Evolutionary conservation across 2,797 vertebrate genomes (phyloP).

Genomic region (Tragelaphus eurycerus): DNA sequence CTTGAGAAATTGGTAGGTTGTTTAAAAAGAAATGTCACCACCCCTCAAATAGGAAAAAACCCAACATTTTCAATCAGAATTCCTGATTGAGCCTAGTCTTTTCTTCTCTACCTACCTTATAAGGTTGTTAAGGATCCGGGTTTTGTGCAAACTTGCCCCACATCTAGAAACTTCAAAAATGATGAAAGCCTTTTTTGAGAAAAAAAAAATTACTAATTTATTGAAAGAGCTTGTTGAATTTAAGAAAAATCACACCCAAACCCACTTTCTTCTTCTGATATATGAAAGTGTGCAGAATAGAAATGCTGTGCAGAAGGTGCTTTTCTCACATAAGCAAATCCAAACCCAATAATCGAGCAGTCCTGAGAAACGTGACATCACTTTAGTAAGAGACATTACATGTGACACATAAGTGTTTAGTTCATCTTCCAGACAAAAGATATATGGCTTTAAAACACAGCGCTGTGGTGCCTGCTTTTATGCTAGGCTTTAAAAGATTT

Average conservation of each 20-base stretch:
- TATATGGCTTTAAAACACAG: not conserved
- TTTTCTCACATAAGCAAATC: not conserved
- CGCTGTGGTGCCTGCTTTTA: not conserved
- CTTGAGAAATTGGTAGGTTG: conserved; percentile 3
- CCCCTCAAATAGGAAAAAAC: not conserved
- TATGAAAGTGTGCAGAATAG: not conserved
- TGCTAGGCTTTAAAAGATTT: not conserved
- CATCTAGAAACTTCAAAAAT: conserved; percentile 25
- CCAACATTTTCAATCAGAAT: not conserved
- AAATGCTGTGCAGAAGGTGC: not conserved
- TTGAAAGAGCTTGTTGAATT: not conserved
- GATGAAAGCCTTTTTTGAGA: not conserved
- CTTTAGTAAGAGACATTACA: not conserved
- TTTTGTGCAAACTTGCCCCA: not conserved
- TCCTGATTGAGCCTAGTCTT: not conserved
- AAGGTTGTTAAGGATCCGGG: not conserved
- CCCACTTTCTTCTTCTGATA: not conserved
- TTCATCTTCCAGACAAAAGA: not conserved
- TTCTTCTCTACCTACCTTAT: conserved; percentile 25
- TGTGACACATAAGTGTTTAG: not conserved
- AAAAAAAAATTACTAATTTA: not conserved
- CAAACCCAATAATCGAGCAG: not conserved
- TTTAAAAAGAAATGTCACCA: conserved; percentile 27
- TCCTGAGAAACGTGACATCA: not conserved
- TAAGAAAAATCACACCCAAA: not conserved